These are phyloP conservation scores for Australoheros scitulus DNA, from an alignment of 2,113 vertebrate species.

Conservation along the genomic window DNA sequence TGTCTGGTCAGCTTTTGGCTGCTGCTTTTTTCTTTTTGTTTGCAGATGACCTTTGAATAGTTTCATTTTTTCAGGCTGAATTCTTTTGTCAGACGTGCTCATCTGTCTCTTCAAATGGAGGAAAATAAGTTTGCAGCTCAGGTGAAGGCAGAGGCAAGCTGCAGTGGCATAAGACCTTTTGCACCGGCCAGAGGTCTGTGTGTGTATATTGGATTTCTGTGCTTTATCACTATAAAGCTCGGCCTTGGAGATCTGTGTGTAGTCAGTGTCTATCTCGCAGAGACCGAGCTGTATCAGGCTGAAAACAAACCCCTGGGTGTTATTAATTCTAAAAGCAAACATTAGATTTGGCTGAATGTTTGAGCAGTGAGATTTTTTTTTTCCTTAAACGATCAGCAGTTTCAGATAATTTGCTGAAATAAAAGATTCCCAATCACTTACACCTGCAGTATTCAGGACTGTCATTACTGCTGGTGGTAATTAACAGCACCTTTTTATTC, in stretches of 20 bases:
- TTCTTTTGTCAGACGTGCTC: background rate
- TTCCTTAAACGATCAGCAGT: background rate
- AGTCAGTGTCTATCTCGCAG: slow-evolving; percentile 23
- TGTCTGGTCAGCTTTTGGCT: slow-evolving; percentile 21
- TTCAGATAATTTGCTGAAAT: slow-evolving; percentile 37
- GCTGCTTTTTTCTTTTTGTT: background rate
- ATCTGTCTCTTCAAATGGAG: background rate
- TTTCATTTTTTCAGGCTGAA: slow-evolving; percentile 27
- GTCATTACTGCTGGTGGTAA: background rate
- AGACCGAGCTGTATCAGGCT: slow-evolving; percentile 44
- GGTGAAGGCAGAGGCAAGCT: slow-evolving; percentile 28
- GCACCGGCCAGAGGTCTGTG: slow-evolving; percentile 16
- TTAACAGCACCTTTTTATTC: background rate
- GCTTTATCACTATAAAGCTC: slow-evolving; percentile 29
- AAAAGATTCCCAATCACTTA: background rate
- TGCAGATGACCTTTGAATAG: slow-evolving; percentile 31
- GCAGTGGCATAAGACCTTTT: slow-evolving; percentile 34
- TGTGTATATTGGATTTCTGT: slow-evolving; percentile 13
- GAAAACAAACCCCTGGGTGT: slow-evolving; percentile 6
- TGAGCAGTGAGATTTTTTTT: background rate
- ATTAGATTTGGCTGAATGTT: slow-evolving; percentile 22
- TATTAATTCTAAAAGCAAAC: slow-evolving; percentile 7
- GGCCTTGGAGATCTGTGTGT: slow-evolving; percentile 28
- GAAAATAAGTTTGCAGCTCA: slow-evolving; percentile 24
- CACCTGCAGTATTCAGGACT: slow-evolving; percentile 4